These are phyloP conservation scores for Drosophila ogumai DNA, from an alignment of 1,140 invertebrate genomes.

Conservation along the genomic window DNA sequence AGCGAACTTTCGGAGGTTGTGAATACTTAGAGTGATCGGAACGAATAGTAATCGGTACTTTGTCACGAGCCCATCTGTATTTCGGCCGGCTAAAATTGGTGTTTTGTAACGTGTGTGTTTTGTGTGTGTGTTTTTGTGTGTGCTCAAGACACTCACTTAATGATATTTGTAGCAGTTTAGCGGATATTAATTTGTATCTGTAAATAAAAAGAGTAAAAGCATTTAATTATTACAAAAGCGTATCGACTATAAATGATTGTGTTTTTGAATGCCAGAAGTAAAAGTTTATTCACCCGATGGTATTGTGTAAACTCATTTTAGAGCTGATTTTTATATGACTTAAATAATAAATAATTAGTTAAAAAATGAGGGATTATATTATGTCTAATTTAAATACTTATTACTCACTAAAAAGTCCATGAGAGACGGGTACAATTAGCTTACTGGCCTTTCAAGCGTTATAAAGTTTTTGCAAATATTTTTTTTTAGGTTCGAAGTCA, in stretches of 20 bases:
- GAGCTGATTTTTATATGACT: not conserved
- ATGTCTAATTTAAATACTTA: not conserved
- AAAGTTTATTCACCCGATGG: conserved; percentile 7
- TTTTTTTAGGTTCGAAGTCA: too few relatives aligned
- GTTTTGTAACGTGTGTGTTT: conserved; percentile 23
- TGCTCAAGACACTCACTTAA: conserved; percentile 25
- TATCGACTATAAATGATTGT: conserved; percentile 14
- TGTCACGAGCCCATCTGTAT: conserved; percentile 51
- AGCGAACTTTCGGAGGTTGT: conserved; percentile 33
- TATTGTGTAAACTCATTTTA: not conserved
- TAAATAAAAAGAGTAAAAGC: conserved; percentile 36
- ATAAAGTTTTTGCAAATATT: too few relatives aligned
- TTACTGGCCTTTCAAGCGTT: too few relatives aligned
- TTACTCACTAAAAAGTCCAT: not conserved
- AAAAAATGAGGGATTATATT: not conserved
- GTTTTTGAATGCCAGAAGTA: conserved; percentile 1
- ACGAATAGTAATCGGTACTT: conserved; percentile 51
- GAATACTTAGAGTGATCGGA: conserved; percentile 49
- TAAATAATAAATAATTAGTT: not conserved
- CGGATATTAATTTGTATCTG: conserved; percentile 47
- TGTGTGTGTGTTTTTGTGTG: conserved; percentile 17
- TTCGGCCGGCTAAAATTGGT: conserved; percentile 33
- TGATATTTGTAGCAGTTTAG: conserved; percentile 50
- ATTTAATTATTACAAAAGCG: conserved; percentile 30
- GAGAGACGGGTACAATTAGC: too few relatives aligned